A percentile compares a stretch with the other conserved stretches of the same genome.
phyloP scores from a whole-genome alignment of 2,113 vertebrate species.

The Regulus satrapa region DNA sequence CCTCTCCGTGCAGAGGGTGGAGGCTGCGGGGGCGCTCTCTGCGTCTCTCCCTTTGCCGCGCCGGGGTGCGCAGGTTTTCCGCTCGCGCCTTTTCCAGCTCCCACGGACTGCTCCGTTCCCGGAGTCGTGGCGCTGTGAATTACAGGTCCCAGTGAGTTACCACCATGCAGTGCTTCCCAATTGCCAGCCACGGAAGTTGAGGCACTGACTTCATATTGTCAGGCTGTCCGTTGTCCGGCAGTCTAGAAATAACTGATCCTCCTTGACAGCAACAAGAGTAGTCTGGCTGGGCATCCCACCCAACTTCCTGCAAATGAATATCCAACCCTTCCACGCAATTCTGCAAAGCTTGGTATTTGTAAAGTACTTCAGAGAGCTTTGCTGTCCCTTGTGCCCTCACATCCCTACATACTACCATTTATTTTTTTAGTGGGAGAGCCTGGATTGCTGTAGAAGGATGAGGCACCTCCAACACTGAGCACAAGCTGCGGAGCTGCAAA shows the following conservation, averaged over 20 bases:
- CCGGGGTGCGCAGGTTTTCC: neutral
- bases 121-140: conserved; percentile 59
- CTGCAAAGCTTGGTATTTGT: neutral
- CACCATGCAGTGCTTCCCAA: neutral
- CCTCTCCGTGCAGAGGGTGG: conserved; percentile 59
- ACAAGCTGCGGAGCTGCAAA: neutral
- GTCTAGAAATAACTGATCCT: neutral
- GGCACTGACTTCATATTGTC: neutral
- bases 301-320: neutral
- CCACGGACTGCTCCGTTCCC: neutral
- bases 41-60: conserved; percentile 55
- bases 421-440: neutral
- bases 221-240: rapidly evolving
- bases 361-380: neutral
- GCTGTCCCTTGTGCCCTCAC: neutral
- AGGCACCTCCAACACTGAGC: neutral
- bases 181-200: neutral
- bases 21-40: neutral
- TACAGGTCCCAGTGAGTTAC: neutral
- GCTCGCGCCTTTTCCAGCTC: neutral
- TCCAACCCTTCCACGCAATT: neutral
- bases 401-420: neutral
- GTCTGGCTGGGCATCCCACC: neutral
- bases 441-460: neutral
- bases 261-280: neutral